Base-by-base conservation (phyloP, 1,140 invertebrate species). In the Meloidogyne exigua region DNA sequence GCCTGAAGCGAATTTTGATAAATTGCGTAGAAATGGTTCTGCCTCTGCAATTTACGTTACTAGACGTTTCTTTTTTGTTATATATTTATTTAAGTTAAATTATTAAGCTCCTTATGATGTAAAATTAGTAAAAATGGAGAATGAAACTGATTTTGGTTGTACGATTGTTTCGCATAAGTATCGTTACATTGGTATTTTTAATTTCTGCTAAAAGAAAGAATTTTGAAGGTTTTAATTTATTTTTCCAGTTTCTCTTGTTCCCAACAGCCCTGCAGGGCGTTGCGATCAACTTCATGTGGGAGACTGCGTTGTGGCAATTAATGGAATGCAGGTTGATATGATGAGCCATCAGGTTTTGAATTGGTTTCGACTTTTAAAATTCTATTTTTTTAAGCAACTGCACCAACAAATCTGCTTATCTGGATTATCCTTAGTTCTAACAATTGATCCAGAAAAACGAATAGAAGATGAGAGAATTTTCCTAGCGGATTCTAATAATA, bases 161-260 rank as follows among this genome's bases (percentile, higher is more conserved):
- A 95, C 98, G 25, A 96, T 99, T 71, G 97, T 98, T 82, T 98
- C 95, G 0, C 96, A 95, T 13, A 93, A 95, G 1, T 95, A 95
- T 76, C 93, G 94, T 42, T 94, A 94, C 1, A 96, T 98, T 86
- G 95, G 95, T 92, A 91, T 76, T 26, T 66, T 68, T 63, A 32
- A 28, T 28, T 78, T n/a, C n/a, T n/a, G n/a, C n/a, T n/a, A n/a
- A n/a, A n/a, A n/a, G n/a, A n/a, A n/a, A n/a, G n/a, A n/a, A n/a
- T n/a, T n/a, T n/a, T n/a, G n/a, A n/a, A n/a, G 0, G n/a, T 32
- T 2, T n/a, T 26, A 11, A 15, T 11, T 64, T 67, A 66, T 72
- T 39, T 78, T 39, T 82, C 3, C 87, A 94, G 94, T 94, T 76
- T 91, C 94, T 87, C 92, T 98, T 76, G 93, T 97, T 77, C 93